Conservation (phyloP, 2,888 invertebrate genomes). For the Synergus japonicus region DNA sequence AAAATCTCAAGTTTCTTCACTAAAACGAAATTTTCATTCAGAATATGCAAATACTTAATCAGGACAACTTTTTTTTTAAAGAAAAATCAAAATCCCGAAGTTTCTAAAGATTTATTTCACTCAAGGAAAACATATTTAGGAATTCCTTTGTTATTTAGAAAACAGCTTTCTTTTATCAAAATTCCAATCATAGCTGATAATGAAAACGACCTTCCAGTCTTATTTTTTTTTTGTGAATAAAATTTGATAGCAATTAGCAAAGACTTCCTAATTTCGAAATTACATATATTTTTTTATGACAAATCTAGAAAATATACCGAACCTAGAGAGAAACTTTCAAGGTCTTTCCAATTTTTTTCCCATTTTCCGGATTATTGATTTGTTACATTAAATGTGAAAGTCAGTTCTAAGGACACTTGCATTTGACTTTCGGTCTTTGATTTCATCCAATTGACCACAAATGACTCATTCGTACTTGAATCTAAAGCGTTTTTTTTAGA, state of each 20-base stretch:
- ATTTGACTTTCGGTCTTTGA: slow-evolving; percentile 14
- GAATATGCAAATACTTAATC: background rate
- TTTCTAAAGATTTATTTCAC: background rate
- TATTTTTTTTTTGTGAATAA: background rate
- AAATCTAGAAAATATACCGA: background rate
- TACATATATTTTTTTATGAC: background rate
- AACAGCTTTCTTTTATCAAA: background rate
- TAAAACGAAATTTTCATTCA: background rate
- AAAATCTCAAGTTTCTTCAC: slow-evolving; percentile 31
- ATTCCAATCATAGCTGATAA: background rate
- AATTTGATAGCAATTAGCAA: background rate
- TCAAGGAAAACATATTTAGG: too few species aligned
- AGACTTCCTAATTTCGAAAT: background rate
- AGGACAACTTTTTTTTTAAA: background rate
- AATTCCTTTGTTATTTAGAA: background rate
- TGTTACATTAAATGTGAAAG: slow-evolving; percentile 35
- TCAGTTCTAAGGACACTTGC: slow-evolving; percentile 19
- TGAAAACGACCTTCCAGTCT: background rate
- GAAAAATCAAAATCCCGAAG: background rate
- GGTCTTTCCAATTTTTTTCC: background rate
- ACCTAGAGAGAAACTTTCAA: background rate
- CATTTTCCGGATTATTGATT: slow-evolving; percentile 9
- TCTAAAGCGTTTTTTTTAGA: background rate
- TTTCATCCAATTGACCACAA: slow-evolving; percentile 17
- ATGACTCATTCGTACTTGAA: slow-evolving; percentile 27